Conservation (phyloP, 2,888 invertebrate genomes). For the Sylvicola cinctus region DNA sequence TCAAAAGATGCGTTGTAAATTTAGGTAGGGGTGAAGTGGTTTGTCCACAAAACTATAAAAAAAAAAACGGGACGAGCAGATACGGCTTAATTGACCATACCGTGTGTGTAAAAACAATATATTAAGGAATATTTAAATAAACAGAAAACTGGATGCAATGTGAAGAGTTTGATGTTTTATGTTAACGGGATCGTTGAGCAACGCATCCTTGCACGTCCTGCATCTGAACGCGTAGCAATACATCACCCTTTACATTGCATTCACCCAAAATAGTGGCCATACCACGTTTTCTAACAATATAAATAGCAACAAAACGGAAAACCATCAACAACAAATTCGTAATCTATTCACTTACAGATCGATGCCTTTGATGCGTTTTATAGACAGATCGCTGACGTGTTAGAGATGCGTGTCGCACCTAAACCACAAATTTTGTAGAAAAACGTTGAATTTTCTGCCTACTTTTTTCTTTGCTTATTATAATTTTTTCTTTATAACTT, state of each 20-base stretch:
- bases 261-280: background rate
- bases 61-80: no score
- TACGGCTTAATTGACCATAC: no score
- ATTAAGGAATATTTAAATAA: no score
- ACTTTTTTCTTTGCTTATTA: slow-evolving; percentile 6
- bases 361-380: slow-evolving; percentile 46
- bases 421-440: slow-evolving; percentile 13
- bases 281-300: background rate
- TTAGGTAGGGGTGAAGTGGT: no score
- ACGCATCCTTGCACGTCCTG: no score
- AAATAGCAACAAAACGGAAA: slow-evolving; percentile 4
- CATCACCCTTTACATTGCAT: background rate
- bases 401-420: slow-evolving; percentile 54
- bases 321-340: slow-evolving; percentile 6
- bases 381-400: slow-evolving; percentile 42
- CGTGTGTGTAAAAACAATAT: no score
- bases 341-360: slow-evolving; percentile 39
- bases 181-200: no score
- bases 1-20: no score
- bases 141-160: no score
- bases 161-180: no score
- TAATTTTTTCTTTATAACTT: slow-evolving; percentile 4
- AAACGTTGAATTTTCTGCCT: slow-evolving; percentile 7
- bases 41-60: no score
- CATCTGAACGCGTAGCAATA: no score